A percentile compares a stretch with the other conserved stretches of the same genome.
phyloP scores from a whole-genome alignment of 2,888 invertebrate genomes.

The Unio pictorum region DNA sequence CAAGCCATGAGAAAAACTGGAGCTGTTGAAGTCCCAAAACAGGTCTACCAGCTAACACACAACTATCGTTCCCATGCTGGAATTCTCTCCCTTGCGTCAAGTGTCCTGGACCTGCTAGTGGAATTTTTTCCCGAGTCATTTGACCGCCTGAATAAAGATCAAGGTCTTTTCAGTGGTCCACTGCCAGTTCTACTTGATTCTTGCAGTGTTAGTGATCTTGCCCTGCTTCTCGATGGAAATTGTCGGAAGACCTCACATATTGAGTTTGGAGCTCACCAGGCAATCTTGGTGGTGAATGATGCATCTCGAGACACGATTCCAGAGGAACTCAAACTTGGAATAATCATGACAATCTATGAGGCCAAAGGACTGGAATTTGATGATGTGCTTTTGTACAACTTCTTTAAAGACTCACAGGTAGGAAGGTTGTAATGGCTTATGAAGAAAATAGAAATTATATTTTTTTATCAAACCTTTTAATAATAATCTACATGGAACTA shows the following conservation, averaged over 20 bases:
- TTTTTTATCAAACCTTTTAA: too few relatives aligned
- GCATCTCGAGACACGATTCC: slow-evolving; percentile 57
- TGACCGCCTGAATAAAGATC: slow-evolving; percentile 60
- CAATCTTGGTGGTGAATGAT: slow-evolving; percentile 63
- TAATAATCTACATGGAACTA: too few relatives aligned
- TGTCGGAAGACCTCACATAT: slow-evolving; percentile 61
- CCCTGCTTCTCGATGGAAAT: slow-evolving; percentile 52
- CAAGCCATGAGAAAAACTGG: slow-evolving; percentile 36
- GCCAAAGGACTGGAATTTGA: slow-evolving; percentile 67
- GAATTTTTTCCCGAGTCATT: slow-evolving; percentile 65
- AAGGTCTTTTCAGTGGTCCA: slow-evolving; percentile 62
- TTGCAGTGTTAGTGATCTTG: slow-evolving; percentile 55
- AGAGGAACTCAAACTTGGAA: slow-evolving; percentile 54
- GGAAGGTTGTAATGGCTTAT: neutral
- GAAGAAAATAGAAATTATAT: too few relatives aligned
- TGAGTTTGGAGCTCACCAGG: slow-evolving; percentile 68
- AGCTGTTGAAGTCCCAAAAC: slow-evolving; percentile 44
- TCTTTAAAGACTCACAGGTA: slow-evolving; percentile 66
- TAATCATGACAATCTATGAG: slow-evolving; percentile 65
- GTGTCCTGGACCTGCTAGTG: slow-evolving; percentile 61
- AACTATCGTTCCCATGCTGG: slow-evolving; percentile 66
- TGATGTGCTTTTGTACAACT: slow-evolving; percentile 66
- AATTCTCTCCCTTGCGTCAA: slow-evolving; percentile 59
- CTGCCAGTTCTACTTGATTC: slow-evolving; percentile 61
- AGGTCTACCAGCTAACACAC: slow-evolving; percentile 58